phyloP scores from a whole-genome alignment of 2,888 invertebrate species.

The Polylopha cassiicola region DNA sequence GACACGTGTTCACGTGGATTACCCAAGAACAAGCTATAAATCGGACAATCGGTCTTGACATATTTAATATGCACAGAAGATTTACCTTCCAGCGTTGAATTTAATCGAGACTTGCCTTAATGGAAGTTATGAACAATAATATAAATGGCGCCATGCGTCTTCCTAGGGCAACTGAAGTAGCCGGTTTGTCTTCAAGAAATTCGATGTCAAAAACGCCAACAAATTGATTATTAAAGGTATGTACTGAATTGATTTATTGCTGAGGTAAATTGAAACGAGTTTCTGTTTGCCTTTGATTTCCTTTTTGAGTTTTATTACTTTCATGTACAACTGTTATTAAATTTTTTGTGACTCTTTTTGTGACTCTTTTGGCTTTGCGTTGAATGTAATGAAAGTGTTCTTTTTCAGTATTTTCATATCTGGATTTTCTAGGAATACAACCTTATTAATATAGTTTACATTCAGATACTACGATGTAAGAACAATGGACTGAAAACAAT shows the following conservation, averaged over 20 bases:
- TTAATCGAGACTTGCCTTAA: constrained; percentile 62
- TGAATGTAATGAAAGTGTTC: too few species aligned
- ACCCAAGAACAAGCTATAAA: constrained; percentile 52
- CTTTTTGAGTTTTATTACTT: not conserved
- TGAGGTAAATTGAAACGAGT: constrained; percentile 16
- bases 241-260: constrained; percentile 19
- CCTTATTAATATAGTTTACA: too few species aligned
- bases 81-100: constrained; percentile 71
- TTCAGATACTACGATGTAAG: too few species aligned
- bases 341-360: too few species aligned
- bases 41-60: constrained; percentile 55
- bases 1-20: constrained; percentile 28
- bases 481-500: too few species aligned
- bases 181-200: constrained; percentile 25
- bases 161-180: constrained; percentile 21
- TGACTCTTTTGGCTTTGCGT: too few species aligned
- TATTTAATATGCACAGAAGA: constrained; percentile 72
- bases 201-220: constrained; percentile 4
- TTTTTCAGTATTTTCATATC: too few species aligned
- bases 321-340: too few species aligned
- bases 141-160: constrained; percentile 38
- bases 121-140: constrained; percentile 55
- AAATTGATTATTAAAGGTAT: constrained; percentile 21
- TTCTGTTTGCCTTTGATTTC: constrained; percentile 19
- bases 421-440: too few species aligned